Evolutionary conservation across 1,140 invertebrate species (phyloP).

Genomic region (Drosophila sechellia): DNA sequence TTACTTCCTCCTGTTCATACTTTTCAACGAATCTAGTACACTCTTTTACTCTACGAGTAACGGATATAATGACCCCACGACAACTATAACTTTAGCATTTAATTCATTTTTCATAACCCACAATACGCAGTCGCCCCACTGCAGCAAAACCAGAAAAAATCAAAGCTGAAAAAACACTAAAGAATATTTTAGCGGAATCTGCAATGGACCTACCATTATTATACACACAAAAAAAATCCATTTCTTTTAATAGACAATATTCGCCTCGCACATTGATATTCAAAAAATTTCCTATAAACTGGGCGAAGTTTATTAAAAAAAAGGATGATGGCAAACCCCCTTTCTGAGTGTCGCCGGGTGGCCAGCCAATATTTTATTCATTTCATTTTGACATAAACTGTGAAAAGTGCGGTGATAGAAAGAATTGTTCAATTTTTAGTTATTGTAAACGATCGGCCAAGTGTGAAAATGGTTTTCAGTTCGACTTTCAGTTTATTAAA

Average conservation of each 20-base stretch:
- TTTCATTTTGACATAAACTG: conserved; percentile 58
- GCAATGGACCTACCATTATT: conserved; percentile 32
- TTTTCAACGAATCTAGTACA: too few species aligned
- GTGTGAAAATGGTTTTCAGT: conserved; percentile 70
- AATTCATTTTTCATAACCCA: conserved; percentile 26
- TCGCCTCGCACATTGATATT: conserved; percentile 46
- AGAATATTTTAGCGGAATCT: conserved; percentile 58
- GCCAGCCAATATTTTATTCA: conserved; percentile 76
- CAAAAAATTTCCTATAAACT: conserved; percentile 72
- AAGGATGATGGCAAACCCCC: conserved; percentile 5
- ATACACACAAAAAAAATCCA: conserved; percentile 43
- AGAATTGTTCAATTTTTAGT: conserved; percentile 54
- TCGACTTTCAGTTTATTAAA: conserved; percentile 39
- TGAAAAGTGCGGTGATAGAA: conserved; percentile 36
- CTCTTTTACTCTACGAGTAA: too few species aligned
- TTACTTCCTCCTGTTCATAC: too few species aligned
- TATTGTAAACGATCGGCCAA: conserved; percentile 70
- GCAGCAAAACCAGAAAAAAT: conserved; percentile 21
- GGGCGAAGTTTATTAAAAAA: conserved; percentile 73
- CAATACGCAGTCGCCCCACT: conserved; percentile 4
- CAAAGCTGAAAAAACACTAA: conserved; percentile 44
- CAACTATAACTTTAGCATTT: conserved; percentile 30
- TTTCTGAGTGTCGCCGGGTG: conserved; percentile 35
- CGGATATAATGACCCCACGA: conserved; percentile 5
- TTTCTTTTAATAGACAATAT: conserved; percentile 46